phyloP scores from a whole-genome alignment of 2,113 vertebrate genomes.

The Pavo muticus region DNA sequence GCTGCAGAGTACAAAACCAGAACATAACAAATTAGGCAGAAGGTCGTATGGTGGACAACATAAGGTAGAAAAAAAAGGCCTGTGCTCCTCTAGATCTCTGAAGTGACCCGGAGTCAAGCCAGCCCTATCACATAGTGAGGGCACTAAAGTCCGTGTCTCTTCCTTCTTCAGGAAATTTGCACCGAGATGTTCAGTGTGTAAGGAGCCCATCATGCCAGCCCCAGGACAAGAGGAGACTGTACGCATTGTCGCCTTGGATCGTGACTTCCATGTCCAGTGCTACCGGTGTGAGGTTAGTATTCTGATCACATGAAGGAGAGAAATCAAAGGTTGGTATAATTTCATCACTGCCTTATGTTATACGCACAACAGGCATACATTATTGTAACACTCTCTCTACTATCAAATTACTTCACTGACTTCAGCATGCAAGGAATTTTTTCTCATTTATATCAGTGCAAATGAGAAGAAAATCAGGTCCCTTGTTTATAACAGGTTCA shows the following conservation, averaged over 20 bases:
- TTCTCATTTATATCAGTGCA: background rate
- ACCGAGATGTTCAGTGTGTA: conserved; percentile 95
- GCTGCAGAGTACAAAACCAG: background rate
- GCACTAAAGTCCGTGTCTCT: background rate
- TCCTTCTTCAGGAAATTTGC: conserved; percentile 91
- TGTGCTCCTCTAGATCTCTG: background rate
- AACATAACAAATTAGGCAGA: background rate
- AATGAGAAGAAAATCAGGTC: conserved; percentile 43
- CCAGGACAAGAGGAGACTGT: conserved; percentile 98
- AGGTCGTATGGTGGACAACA: background rate
- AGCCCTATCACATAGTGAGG: background rate
- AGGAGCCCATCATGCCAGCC: conserved; percentile 95
- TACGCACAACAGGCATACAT: rapidly evolving
- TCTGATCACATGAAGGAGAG: background rate
- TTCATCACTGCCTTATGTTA: background rate
- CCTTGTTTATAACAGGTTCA: conserved; percentile 49
- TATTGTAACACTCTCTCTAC: background rate
- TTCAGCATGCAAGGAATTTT: conserved; percentile 25
- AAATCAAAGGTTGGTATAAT: background rate
- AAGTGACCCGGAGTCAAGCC: background rate
- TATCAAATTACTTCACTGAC: conserved; percentile 28
- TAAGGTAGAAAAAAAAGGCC: background rate
- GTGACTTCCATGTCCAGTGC: conserved; percentile 97
- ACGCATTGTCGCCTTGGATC: conserved; percentile 96
- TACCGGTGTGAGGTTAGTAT: conserved; percentile 94